Evolutionary conservation across 1,140 invertebrate species (phyloP).

Genomic region (Heliconius melpomene): DNA sequence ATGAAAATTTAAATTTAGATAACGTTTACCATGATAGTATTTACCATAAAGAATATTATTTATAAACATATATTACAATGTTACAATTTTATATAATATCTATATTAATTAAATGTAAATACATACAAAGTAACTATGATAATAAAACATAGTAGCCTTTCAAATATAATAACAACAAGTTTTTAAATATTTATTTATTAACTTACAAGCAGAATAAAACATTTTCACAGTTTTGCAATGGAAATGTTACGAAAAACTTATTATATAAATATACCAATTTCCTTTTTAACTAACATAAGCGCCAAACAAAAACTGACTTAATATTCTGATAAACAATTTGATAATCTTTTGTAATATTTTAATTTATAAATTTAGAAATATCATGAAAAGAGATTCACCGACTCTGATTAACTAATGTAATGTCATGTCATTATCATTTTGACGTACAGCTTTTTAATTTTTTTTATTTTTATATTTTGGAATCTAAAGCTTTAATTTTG

Average conservation of each 20-base stretch:
- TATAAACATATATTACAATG: no score
- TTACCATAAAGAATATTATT: no score
- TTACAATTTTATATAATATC: no score
- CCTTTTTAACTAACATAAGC: neutral
- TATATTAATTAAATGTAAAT: no score
- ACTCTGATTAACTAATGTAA: neutral
- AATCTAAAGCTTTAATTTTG: neutral
- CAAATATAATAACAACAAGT: no score
- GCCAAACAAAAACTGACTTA: neutral
- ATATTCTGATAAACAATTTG: neutral
- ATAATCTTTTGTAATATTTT: neutral
- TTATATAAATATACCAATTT: neutral
- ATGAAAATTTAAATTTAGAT: neutral
- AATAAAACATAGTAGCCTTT: no score
- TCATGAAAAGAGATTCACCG: neutral
- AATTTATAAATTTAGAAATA: neutral
- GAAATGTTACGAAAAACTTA: neutral
- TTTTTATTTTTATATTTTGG: neutral
- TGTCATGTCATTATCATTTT: conserved; percentile 5
- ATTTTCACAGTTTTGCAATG: neutral
- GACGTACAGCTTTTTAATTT: neutral
- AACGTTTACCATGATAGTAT: no score
- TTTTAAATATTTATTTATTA: neutral
- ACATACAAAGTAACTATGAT: no score
- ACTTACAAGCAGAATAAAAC: conserved; percentile 3